phyloP scores from a whole-genome alignment of 1,140 invertebrate genomes.

The Bombus cullumanus region DNA sequence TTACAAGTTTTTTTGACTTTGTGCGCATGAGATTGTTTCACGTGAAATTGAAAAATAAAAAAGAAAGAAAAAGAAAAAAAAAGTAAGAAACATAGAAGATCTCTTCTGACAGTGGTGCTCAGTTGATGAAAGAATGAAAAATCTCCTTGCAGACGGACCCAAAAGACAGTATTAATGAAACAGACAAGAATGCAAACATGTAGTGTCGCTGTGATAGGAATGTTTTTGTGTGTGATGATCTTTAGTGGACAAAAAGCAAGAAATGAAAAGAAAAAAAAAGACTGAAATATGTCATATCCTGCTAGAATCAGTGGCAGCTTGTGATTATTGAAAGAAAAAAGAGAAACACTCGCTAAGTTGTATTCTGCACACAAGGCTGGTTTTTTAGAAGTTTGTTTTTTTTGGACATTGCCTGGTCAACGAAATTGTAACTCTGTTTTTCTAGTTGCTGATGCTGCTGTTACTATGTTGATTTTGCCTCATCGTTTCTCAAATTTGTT shows the following conservation, averaged over 20 bases:
- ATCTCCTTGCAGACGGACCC: constrained; percentile 25
- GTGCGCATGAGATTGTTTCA: constrained; percentile 55
- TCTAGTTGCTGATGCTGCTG: constrained; percentile 46
- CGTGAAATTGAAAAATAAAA: constrained; percentile 4
- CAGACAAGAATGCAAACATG: constrained; percentile 7
- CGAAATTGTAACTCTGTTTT: constrained; percentile 47
- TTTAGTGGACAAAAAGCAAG: constrained; percentile 30
- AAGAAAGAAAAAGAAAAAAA: background rate
- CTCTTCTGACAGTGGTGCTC: constrained; percentile 6
- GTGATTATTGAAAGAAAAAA: constrained; percentile 14
- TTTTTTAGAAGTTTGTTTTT: constrained; percentile 31
- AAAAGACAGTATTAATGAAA: constrained; percentile 4
- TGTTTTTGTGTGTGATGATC: constrained; percentile 28
- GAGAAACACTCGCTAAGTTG: constrained; percentile 39
- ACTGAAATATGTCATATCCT: constrained; percentile 2
- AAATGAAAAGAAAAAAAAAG: constrained; percentile 22
- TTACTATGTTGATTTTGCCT: constrained; percentile 59
- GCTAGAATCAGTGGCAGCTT: constrained; percentile 28
- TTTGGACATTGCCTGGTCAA: constrained; percentile 40
- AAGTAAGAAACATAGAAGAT: constrained; percentile 27
- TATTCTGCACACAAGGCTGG: constrained; percentile 43
- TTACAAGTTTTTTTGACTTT: constrained; percentile 50
- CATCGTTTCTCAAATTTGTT: constrained; percentile 50
- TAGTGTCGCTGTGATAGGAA: constrained; percentile 51
- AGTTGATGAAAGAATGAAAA: background rate